Base-by-base conservation (phyloP, 92 coral and sea anemone genomes). In the Ricordea florida region DNA sequence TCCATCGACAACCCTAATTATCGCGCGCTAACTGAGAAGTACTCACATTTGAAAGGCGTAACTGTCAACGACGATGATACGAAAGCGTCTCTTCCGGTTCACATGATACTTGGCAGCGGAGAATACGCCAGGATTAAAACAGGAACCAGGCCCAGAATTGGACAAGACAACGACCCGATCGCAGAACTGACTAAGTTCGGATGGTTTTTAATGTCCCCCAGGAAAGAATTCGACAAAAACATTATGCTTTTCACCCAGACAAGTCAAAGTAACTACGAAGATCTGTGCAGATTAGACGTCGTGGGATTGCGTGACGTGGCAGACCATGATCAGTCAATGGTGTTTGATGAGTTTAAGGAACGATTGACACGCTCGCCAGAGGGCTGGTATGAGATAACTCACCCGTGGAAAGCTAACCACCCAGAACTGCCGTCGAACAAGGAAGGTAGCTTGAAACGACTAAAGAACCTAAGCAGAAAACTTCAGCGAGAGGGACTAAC, bases 1-100 rank as follows among this genome's bases (percentile, higher is more conserved):
- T 48, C 61, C 18, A 46, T 87, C 20, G 87, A 81, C 2, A 86
- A 85, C 14, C 83, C 83, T 15, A 13, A 65, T 44, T 65, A 65
- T 43, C 14, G 44, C 38, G 30, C 20, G 37, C 29, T 67, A 48
- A 67, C 9, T 34, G 58, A 46, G 31, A 46, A 32, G 44, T 67
- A 46, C 60, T 11, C 74, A n/a, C 74, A 67, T 33, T 47, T 67
- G 58, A 67, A 48, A 30, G 74, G 74, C 3, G 46, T 67, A 3
- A 11, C 8, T 26, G 61, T 67, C 10, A 18, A 32, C 15, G 74
- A 67, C 21, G 34, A 67, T 32, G 46, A 67, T 31, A 28, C 34
- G 55, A 65, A 65, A 65, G 73, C 36, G 22, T 44, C 25, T 17
- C 73, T 65, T 21, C 42, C 73, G 31, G 57, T 65, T 24, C 73